These are phyloP conservation scores for rat (Rattus norvegicus) DNA, from an alignment of 2,113 vertebrate species.

Conservation along the genomic window DNA sequence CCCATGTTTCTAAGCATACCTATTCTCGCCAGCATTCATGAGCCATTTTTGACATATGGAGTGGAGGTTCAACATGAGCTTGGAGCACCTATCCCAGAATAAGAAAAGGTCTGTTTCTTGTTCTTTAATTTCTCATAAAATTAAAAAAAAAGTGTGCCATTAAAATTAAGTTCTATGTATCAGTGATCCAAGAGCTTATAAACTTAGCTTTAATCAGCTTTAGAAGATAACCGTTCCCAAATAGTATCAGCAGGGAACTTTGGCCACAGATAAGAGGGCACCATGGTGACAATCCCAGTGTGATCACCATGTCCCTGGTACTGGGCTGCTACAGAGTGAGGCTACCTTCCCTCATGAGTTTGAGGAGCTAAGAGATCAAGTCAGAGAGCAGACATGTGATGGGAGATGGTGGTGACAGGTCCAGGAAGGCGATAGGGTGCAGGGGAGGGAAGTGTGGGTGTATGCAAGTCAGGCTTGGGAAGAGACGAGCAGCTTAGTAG, in stretches of 20 bases:
- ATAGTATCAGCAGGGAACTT: neutral
- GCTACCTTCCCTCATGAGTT: neutral
- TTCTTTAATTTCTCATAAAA: neutral
- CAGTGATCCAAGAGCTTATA: neutral
- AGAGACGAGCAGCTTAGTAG: neutral
- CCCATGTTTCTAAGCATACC: neutral
- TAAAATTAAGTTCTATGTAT: neutral
- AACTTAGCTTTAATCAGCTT: neutral
- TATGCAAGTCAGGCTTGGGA: neutral
- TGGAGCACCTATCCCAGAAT: neutral
- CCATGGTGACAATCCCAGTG: neutral
- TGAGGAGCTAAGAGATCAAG: neutral
- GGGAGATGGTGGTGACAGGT: neutral
- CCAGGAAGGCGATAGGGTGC: accelerated
- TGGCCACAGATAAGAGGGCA: neutral
- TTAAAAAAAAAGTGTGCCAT: neutral
- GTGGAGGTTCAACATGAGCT: neutral
- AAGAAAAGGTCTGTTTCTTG: neutral
- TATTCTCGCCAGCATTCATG: neutral
- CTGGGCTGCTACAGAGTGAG: neutral
- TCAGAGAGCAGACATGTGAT: neutral
- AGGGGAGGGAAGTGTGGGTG: neutral
- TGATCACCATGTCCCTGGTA: neutral
- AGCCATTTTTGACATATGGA: neutral
- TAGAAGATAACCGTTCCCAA: neutral